Evolutionary conservation across 2,797 vertebrate genomes (phyloP).

Genomic region (Phylloscopus collybita): DNA sequence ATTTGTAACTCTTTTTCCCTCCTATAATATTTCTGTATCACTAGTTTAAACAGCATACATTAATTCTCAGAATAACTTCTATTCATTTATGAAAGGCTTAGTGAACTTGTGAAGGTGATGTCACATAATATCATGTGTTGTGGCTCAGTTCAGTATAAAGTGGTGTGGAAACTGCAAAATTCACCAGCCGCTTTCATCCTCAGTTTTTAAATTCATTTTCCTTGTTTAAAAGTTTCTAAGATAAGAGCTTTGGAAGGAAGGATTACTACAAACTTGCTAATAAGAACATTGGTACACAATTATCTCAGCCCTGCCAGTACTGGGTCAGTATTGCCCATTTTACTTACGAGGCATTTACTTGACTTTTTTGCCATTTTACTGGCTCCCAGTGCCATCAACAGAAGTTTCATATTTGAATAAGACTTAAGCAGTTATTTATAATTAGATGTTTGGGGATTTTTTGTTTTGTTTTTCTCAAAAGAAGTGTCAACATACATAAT

Average conservation of each 20-base stretch:
- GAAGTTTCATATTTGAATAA: neutral
- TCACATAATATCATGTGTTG: accelerated
- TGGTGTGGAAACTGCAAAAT: neutral
- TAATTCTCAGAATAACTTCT: neutral
- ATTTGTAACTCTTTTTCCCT: neutral
- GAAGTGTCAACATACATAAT: slow-evolving; percentile 87
- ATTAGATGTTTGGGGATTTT: neutral
- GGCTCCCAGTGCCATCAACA: neutral
- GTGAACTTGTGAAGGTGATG: neutral
- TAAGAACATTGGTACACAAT: neutral
- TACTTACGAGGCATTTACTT: neutral
- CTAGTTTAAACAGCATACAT: neutral
- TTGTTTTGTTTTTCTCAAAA: neutral
- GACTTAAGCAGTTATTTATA: neutral
- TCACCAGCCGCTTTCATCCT: neutral
- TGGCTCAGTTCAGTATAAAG: neutral
- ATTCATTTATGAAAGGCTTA: neutral
- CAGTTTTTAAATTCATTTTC: neutral
- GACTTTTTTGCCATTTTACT: neutral
- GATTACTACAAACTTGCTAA: neutral
- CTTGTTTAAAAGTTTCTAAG: neutral
- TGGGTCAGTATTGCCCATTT: neutral
- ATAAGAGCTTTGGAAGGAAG: neutral
- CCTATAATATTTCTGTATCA: neutral
- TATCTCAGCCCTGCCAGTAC: neutral